Base-by-base conservation (phyloP, 2,113 vertebrate genomes). In the Argyrosomus japonicus region DNA sequence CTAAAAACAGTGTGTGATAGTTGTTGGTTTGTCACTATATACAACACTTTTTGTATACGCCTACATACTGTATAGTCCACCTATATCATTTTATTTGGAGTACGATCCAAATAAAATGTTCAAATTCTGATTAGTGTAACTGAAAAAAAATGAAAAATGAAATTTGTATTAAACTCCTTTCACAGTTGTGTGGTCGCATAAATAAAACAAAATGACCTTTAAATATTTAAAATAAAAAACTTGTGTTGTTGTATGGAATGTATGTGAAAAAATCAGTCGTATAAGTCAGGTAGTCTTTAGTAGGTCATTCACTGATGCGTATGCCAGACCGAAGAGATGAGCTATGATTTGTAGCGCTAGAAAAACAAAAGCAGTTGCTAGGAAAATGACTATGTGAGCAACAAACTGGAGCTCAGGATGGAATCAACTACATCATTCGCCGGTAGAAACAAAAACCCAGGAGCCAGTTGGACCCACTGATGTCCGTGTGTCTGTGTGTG, bases 331-430 rank as follows among this genome's bases (percentile, higher is more conserved):
- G n/a, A 5, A 54, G 51, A 89, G 78, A 86, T 64, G 86, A 81
- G 58, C 23, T 50, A 36, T 60, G 75, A 84, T 83, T 77, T 68
- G 58, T 73, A 75, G 58, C 63, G 48, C 61, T 29, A 67, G 53
- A 50, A n/a, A 85, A 85, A 88, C 56, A 85, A 90, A 89, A 67
- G 64, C 60, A 56, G 89, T 93, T 92, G 80, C 90, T 89, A 88
- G 48, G 88, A 86, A 80, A 80, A 83, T n/a, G 18, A 54, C 27
- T 40, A 27, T 29, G 61, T 72, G 81, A 85, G 83, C 51, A 74
- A 80, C 48, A 75, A 67, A 57, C 68, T 65, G 74, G 82, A 85
- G 36, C 54, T 51, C n/a, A 45, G 70, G 57, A 68, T 80, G 79
- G 82, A 89, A 87, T 83, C 67, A 79, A 64, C 25, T 4, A 88